phyloP scores from a whole-genome alignment of 2,888 invertebrate species.

The Sycophila texana region DNA sequence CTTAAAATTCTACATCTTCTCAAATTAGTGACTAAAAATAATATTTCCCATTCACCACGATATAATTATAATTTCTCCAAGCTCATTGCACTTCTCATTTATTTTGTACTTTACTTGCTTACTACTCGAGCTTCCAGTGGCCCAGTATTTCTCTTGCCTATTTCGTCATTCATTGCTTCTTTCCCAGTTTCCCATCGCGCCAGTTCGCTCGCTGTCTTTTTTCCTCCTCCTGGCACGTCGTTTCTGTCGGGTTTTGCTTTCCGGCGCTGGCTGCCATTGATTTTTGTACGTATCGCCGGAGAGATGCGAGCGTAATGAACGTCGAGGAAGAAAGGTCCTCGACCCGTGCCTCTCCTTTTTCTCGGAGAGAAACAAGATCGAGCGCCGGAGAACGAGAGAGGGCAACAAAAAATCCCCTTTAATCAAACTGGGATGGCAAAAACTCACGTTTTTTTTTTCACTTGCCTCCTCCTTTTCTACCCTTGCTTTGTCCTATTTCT shows the following conservation, averaged over 20 bases:
- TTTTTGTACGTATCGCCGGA: slow-evolving; percentile 23
- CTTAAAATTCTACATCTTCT: no score
- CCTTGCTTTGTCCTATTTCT: not conserved
- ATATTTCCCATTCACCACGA: no score
- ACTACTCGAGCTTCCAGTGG: no score
- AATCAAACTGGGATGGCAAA: slow-evolving; percentile 46
- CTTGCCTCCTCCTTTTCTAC: not conserved
- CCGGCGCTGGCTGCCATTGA: slow-evolving; percentile 16
- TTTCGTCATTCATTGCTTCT: slow-evolving; percentile 3
- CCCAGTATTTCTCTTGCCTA: not conserved
- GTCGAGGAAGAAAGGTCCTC: slow-evolving; percentile 34
- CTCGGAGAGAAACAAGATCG: slow-evolving; percentile 39
- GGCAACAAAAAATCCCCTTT: slow-evolving; percentile 41
- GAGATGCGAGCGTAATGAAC: slow-evolving; percentile 32
- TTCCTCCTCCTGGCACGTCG: not conserved
- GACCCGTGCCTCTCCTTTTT: slow-evolving; percentile 3
- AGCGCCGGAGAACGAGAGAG: slow-evolving; percentile 19
- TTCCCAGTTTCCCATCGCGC: not conserved
- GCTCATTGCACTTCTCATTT: no score
- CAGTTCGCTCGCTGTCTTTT: not conserved
- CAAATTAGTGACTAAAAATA: no score
- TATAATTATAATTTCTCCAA: no score
- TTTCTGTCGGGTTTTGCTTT: slow-evolving; percentile 2
- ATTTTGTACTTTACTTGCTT: no score
- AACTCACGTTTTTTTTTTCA: slow-evolving; percentile 19